phyloP scores from a whole-genome alignment of 2,888 invertebrate species.

The Torymus texanus region DNA sequence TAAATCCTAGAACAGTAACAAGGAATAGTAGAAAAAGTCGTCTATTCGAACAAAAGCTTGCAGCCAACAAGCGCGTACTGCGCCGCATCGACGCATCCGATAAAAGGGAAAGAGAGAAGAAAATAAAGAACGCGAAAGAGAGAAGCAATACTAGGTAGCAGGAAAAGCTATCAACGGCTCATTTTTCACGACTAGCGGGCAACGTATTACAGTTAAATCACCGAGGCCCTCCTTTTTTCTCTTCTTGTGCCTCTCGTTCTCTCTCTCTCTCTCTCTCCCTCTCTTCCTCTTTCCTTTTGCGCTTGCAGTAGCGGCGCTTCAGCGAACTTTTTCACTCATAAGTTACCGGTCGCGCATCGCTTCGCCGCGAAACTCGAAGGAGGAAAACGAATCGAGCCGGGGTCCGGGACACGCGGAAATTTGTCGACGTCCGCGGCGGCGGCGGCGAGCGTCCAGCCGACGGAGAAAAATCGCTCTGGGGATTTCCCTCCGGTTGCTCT shows the following conservation, averaged over 20 bases:
- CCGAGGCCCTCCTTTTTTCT: constrained; percentile 1
- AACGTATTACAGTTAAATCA: constrained; percentile 46
- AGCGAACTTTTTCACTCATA: constrained; percentile 46
- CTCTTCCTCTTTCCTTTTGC: not conserved
- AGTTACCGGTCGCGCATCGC: constrained; percentile 36
- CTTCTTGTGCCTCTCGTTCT: not conserved
- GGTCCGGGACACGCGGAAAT: constrained; percentile 24
- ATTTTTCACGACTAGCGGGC: constrained; percentile 29
- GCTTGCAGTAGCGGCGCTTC: not conserved
- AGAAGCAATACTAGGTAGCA: not conserved
- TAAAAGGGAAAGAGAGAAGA: no score
- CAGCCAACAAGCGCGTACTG: not conserved
- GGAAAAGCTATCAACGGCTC: constrained; percentile 38
- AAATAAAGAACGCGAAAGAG: not conserved
- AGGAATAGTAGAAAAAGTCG: no score
- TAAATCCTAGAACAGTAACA: no score
- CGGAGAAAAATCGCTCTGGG: constrained; percentile 34
- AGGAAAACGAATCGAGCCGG: not conserved
- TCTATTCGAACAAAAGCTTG: not conserved
- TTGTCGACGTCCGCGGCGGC: constrained; percentile 38
- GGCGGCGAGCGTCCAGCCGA: constrained; percentile 16
- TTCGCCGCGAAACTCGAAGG: constrained; percentile 13
- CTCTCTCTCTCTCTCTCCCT: not conserved
- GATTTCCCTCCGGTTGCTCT: not conserved
- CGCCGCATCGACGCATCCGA: not conserved